Evolutionary conservation across 2,888 invertebrate species (phyloP).

Genomic region (Agrochola litura): DNA sequence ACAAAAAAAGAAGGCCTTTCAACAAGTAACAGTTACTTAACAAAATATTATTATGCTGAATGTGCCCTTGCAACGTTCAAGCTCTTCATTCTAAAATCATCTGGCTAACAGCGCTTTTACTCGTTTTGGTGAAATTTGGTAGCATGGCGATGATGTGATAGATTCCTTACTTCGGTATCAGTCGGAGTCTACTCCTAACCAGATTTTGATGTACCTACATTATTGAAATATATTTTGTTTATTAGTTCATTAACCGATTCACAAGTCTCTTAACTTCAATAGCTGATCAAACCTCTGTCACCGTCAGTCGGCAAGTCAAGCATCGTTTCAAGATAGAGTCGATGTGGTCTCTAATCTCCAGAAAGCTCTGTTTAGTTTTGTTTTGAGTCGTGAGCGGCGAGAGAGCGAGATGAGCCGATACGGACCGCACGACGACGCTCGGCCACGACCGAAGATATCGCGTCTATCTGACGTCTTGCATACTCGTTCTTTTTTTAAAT

Average conservation of each 20-base stretch:
- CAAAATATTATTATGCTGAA: not conserved
- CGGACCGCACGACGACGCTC: constrained; percentile 65
- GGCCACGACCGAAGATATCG: constrained; percentile 75
- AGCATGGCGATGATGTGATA: not conserved
- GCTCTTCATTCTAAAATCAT: not conserved
- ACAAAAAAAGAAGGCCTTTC: no score
- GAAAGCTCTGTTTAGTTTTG: constrained; percentile 69
- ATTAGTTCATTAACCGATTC: not conserved
- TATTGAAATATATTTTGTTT: not conserved
- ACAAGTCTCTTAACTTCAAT: constrained; percentile 14
- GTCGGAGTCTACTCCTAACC: not conserved
- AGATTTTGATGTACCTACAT: not conserved
- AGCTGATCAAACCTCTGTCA: constrained; percentile 31
- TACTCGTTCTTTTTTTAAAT: constrained; percentile 72
- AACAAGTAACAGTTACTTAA: no score
- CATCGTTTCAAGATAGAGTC: constrained; percentile 63
- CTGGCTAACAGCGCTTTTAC: not conserved
- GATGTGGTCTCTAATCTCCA: constrained; percentile 67
- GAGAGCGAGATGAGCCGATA: constrained; percentile 77
- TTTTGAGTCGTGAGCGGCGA: constrained; percentile 72
- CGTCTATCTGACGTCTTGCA: constrained; percentile 74
- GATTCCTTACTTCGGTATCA: not conserved
- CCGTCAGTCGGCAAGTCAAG: constrained; percentile 46
- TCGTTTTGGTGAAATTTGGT: not conserved
- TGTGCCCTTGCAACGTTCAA: not conserved